Evolutionary conservation across 37 sponge, comb jelly and placozoan genomes (phyloP), one percentile per base, ranked within the genome.

Genomic region (Aphrocallistes beatrix): DNA sequence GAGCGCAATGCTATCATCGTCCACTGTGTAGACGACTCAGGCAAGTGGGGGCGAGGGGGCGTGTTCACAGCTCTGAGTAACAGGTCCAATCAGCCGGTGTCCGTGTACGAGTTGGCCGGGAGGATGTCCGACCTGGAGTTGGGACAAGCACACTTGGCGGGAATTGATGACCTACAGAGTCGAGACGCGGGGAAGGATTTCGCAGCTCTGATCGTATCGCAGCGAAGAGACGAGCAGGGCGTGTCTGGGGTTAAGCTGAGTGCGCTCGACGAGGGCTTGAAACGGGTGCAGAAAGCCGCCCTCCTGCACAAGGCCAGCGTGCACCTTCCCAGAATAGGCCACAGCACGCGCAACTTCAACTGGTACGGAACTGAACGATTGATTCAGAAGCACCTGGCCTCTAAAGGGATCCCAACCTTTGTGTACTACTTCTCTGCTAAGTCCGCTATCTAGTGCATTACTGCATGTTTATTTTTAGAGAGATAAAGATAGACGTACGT

Each of bases 321-420:
- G 38, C 93, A 93, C 42, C 88, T 90, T 1, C 93, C 93, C 0
- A 37, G 93, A 17, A 93, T 93, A 21, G 93, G 93, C 0, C 89
- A 93, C 82, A 82, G 91, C 82, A 90, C 91, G 25, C 91, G 87
- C 23, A 84, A 89, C 86, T 93, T 93, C 89, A 93, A 93, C 88
- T 93, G 93, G 93, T 93, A 93, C 51, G 93, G 93, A 1, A 93
- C 93, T 42, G 93, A 93, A 48, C 36, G 93, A 38, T 84, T 93
- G 38, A 89, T 93, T 36, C 75, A 91, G 48, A 93, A 93, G 81
- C 88, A 93, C 82, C 82, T 93, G 0, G 82, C 89, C 21, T 85
- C 89, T 32, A 89, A 39, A 23, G 91, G 91, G 6, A 91, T 93
- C 30, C 88, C 87, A 0, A 89, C 91, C 13, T 89, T 42, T 82